Evolutionary conservation across 2,797 vertebrate genomes (phyloP), one percentile per base, ranked within the genome.

Genomic region (Micromesistius poutassou): DNA sequence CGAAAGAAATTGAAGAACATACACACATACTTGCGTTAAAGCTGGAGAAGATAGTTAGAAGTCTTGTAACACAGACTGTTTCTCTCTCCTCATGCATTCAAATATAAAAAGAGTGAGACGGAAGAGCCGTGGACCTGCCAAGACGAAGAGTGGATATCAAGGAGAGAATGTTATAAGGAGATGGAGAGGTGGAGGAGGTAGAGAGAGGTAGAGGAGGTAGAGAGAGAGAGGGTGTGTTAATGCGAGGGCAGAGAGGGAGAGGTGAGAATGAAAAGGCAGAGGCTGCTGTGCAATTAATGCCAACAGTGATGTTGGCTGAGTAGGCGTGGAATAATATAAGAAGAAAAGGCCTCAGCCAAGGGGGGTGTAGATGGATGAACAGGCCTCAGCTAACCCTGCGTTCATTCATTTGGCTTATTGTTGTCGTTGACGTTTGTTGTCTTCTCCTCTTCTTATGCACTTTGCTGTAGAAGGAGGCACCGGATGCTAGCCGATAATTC

Each of bases 281-380:
- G 73, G 74, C 73, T 75, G 36, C 73, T 72, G 72, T 74, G 79
- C 80, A 80, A 50, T 88, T 76, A 83, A 75, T 81, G 81, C 71
- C 31, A 25, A 28, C 31, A 19, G 74, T 8, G 33, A 70, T 76
- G 6, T 70, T 14, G 33, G 71, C 76, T 50, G 19, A 42, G 78
- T 84, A 87, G 82, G 7, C 9, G 7, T 7, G 8, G 36, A 36
- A 36, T 8, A 36, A 36, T 46, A 46, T 12, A 13, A 16, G 12
- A 13, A 16, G 10, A 13, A 13, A 16, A 16, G 13, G 14, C 3
- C 77, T 76, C 76, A 82, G 80, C 75, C 77, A 81, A 81, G 85
- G 78, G 85, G 81, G 78, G 79, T 84, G 78, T 79, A 77, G 88
- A 89, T 82, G 83, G 84, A 87, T 85, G 81, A 86, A 78, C 76